Conservation (phyloP, 2,113 vertebrate genomes). For the Callaeas wilsoni region DNA sequence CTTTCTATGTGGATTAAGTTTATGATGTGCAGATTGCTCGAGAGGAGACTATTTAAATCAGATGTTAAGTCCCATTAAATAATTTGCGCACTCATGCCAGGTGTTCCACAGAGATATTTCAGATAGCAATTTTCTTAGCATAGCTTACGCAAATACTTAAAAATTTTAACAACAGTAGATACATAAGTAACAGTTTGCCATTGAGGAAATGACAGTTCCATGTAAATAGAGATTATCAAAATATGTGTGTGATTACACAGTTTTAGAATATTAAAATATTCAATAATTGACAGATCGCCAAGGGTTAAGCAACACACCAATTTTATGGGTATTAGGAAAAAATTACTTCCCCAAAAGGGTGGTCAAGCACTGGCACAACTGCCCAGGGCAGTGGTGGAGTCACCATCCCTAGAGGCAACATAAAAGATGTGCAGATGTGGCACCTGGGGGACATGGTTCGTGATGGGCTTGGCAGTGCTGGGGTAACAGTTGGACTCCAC, state of each 20-base stretch:
- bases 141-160: neutral
- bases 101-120: neutral
- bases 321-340: neutral
- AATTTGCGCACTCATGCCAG: neutral
- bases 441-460: too few species aligned
- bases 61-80: neutral
- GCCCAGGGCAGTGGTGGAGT: neutral
- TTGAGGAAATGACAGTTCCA: neutral
- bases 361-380: neutral
- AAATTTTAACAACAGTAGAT: neutral
- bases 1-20: neutral
- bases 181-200: neutral
- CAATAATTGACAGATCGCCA: neutral
- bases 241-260: neutral
- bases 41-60: constrained; percentile 19
- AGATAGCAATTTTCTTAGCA: constrained; percentile 9
- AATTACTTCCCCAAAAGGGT: neutral
- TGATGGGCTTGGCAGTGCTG: neutral
- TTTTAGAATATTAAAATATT: neutral
- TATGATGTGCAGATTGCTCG: neutral
- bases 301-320: neutral
- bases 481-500: neutral
- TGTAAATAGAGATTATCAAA: constrained; percentile 3
- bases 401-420: neutral
- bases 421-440: neutral